phyloP scores from a whole-genome alignment of 2,797 vertebrate species.

The Thunnus albacares region DNA sequence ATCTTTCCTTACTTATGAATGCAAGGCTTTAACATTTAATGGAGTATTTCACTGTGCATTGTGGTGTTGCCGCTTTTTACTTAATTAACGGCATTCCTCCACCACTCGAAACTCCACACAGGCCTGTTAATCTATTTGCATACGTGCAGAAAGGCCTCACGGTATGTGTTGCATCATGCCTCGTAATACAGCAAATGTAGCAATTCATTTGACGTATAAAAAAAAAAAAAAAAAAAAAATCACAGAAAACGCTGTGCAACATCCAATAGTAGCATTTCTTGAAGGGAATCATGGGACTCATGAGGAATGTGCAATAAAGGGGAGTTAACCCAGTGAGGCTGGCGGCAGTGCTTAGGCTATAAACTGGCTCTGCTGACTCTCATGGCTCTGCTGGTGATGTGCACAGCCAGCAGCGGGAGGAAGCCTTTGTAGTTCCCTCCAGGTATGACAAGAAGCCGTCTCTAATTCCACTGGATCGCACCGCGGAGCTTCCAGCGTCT shows the following conservation, averaged over 20 bases:
- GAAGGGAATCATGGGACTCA: conserved; percentile 25
- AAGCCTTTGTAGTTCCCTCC: conserved; percentile 67
- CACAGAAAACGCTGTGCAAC: conserved; percentile 1
- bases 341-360: conserved; percentile 32
- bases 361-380: conserved; percentile 54
- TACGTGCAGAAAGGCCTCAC: not conserved
- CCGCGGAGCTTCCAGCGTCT: conserved; percentile 59
- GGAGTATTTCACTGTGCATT: not conserved
- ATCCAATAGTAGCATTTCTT: conserved; percentile 11
- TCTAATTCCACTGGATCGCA: conserved; percentile 52
- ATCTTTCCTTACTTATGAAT: not conserved
- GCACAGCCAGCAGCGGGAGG: conserved; percentile 53
- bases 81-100: not conserved
- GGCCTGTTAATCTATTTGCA: not conserved
- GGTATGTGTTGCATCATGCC: not conserved
- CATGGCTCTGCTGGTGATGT: conserved; percentile 47
- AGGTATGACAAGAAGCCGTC: conserved; percentile 69
- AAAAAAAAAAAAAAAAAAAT: not conserved
- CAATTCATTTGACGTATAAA: not conserved
- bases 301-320: conserved; percentile 47
- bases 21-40: not conserved
- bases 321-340: conserved; percentile 20
- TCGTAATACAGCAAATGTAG: not conserved
- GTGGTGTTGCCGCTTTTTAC: not conserved
- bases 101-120: not conserved